Conservation (phyloP, 2,113 vertebrate genomes). For the Collichthys lucidus region DNA sequence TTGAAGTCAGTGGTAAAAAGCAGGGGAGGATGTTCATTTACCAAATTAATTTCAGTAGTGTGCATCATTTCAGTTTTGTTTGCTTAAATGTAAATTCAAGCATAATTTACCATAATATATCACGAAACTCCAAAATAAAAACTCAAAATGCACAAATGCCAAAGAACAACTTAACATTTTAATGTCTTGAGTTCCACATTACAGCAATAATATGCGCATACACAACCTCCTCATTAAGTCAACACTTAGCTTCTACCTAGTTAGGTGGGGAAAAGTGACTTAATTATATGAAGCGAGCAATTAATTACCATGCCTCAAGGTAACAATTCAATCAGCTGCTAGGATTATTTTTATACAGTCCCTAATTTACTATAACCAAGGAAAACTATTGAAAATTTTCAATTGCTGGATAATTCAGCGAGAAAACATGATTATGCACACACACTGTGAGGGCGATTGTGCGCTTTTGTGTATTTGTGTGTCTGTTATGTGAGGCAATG, state of each 20-base stretch:
- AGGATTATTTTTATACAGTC: constrained; percentile 26
- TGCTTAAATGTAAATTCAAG: neutral
- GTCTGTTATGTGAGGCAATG: constrained; percentile 12
- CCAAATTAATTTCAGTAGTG: constrained; percentile 22
- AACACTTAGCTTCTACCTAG: neutral
- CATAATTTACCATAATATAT: too few relatives aligned
- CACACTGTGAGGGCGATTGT: constrained; percentile 7
- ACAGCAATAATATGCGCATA: neutral
- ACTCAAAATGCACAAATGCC: neutral
- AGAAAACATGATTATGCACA: constrained; percentile 41
- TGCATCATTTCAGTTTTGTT: constrained; percentile 24
- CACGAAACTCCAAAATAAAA: neutral
- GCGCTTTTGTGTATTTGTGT: neutral
- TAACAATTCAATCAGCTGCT: constrained; percentile 59
- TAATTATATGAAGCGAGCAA: constrained; percentile 58
- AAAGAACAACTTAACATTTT: constrained; percentile 1
- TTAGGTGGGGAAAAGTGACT: constrained; percentile 23
- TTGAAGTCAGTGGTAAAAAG: constrained; percentile 6
- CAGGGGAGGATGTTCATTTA: neutral
- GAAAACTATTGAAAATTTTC: constrained; percentile 34
- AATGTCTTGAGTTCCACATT: neutral
- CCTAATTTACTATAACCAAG: constrained; percentile 29
- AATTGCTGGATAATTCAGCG: constrained; percentile 34
- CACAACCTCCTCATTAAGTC: constrained; percentile 40
- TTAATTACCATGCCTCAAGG: constrained; percentile 57